Evolutionary conservation across 2,113 vertebrate genomes (phyloP).

Genomic region (Pteronura brasiliensis): DNA sequence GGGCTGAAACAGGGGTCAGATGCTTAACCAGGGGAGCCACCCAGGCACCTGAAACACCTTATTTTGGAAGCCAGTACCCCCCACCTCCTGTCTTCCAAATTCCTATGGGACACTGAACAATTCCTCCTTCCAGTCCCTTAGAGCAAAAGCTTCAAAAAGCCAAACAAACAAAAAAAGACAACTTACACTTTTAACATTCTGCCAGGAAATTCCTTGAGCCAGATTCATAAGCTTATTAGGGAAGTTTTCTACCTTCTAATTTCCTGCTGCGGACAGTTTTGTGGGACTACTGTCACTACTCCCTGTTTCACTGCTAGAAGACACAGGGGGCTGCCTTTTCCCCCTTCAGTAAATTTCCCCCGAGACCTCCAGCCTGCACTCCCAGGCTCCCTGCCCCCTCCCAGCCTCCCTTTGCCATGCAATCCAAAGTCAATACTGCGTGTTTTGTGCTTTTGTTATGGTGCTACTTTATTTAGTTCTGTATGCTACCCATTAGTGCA

Average conservation of each 20-base stretch:
- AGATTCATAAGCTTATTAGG: neutral
- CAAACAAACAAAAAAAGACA: neutral
- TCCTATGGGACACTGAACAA: neutral
- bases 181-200: neutral
- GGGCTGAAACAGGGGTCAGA: neutral
- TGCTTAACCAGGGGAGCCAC: neutral
- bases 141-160: neutral
- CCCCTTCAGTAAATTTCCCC: neutral
- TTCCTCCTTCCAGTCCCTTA: neutral
- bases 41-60: neutral
- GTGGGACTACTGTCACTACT: neutral
- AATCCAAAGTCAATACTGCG: neutral
- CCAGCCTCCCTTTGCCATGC: neutral
- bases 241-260: neutral
- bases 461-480: neutral
- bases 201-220: neutral
- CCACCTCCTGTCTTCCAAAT: neutral
- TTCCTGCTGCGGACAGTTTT: neutral
- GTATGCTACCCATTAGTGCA: neutral
- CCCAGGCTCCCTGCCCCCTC: neutral
- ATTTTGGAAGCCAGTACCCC: neutral
- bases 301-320: accelerated
- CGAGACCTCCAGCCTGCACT: too few relatives aligned
- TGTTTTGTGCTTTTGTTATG: neutral
- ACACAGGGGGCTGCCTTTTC: neutral